phyloP scores from a whole-genome alignment of 2,888 invertebrate genomes.

The Bhutanitis thaidina region DNA sequence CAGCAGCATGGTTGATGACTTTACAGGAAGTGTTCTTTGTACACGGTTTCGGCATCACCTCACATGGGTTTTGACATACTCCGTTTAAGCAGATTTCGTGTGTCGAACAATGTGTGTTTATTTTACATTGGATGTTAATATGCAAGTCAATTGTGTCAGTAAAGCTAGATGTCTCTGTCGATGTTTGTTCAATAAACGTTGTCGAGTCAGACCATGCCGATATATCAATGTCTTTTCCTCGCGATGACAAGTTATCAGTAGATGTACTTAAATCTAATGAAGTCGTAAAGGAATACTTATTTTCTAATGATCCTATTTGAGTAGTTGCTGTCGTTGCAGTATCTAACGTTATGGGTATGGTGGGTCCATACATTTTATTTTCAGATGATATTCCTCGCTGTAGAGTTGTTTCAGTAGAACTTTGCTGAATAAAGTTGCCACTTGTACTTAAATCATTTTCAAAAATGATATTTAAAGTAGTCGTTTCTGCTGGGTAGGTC shows the following conservation, averaged over 20 bases:
- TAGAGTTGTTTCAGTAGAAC: background rate
- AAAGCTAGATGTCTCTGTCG: constrained; percentile 47
- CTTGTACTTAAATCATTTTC: constrained; percentile 1
- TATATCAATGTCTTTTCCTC: constrained; percentile 67
- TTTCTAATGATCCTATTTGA: constrained; percentile 14
- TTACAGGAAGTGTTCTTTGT: constrained; percentile 81
- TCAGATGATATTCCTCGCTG: background rate
- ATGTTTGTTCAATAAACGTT: constrained; percentile 55
- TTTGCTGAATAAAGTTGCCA: background rate
- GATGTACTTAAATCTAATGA: constrained; percentile 41
- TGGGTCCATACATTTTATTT: background rate
- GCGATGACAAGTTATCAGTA: constrained; percentile 61
- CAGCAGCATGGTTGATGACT: constrained; percentile 81
- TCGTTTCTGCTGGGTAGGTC: background rate
- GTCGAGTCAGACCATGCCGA: constrained; percentile 69
- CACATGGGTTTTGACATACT: constrained; percentile 83
- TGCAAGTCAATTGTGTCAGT: constrained; percentile 38
- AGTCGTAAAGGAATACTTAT: constrained; percentile 25
- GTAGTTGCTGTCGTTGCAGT: background rate
- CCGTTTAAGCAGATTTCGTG: constrained; percentile 82
- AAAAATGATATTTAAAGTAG: background rate
- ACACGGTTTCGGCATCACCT: constrained; percentile 70
- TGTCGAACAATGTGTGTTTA: constrained; percentile 82
- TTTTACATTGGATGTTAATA: constrained; percentile 74
- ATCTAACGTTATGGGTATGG: background rate